phyloP scores from a whole-genome alignment of 1,140 invertebrate genomes.

The Tribolium castaneum region DNA sequence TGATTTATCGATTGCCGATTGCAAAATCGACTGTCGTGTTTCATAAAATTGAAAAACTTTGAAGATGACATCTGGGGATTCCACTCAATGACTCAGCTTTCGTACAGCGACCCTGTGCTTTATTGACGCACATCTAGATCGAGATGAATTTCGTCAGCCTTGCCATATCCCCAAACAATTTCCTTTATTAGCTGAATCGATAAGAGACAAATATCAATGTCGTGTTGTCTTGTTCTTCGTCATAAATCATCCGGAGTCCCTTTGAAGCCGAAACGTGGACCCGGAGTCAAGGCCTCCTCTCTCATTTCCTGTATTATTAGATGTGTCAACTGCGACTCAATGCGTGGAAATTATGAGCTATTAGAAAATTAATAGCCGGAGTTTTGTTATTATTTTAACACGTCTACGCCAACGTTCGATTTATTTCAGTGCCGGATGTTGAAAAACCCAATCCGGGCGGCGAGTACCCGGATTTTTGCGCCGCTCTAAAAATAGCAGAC shows the following conservation, averaged over 20 bases:
- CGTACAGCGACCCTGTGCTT: background rate
- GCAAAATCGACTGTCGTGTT: background rate
- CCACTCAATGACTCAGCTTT: background rate
- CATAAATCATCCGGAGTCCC: background rate
- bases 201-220: background rate
- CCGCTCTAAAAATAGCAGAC: background rate
- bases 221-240: background rate
- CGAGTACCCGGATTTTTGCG: background rate
- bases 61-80: background rate
- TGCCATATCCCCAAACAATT: constrained; percentile 2
- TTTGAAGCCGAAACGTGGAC: background rate
- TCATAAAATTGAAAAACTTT: background rate
- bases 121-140: constrained; percentile 5
- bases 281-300: background rate
- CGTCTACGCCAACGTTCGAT: too few species aligned
- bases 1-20: constrained; percentile 21
- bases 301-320: constrained; percentile 14
- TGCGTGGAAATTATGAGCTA: background rate
- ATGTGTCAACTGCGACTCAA: background rate
- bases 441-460: too few species aligned
- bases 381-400: background rate
- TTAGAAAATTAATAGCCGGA: background rate
- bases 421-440: too few species aligned
- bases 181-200: constrained; percentile 13
- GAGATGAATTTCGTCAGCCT: background rate